A percentile compares a stretch with the other conserved stretches of the same genome.
These are phyloP conservation scores for Aquatica leii DNA, from an alignment of 2,888 invertebrate genomes.

Conservation along the genomic window DNA sequence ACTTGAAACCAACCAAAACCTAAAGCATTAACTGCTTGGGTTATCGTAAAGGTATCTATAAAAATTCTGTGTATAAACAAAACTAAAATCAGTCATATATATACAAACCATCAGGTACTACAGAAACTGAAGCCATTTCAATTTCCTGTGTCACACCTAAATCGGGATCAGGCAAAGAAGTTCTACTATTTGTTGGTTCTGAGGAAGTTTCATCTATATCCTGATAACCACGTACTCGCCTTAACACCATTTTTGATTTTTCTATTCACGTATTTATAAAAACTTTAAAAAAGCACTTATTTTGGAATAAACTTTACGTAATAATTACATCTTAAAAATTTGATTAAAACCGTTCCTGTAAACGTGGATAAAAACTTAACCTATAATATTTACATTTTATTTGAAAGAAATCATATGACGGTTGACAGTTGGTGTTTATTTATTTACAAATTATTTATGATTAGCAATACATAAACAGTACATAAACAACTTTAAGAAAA, in stretches of 20 bases:
- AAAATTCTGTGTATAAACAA: constrained; percentile 34
- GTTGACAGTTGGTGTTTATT: no score
- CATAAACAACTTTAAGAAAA: no score
- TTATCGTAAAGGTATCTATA: constrained; percentile 85
- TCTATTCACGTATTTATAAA: no score
- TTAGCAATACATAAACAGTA: no score
- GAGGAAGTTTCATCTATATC: constrained; percentile 66
- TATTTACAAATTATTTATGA: no score
- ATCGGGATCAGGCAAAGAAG: constrained; percentile 63
- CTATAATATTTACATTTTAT: not conserved
- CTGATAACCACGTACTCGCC: constrained; percentile 69
- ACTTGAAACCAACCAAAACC: constrained; percentile 93
- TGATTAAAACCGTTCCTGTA: not conserved
- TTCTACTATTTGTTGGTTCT: constrained; percentile 50
- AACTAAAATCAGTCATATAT: not conserved
- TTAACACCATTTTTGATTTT: constrained; percentile 56
- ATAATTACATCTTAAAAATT: no score
- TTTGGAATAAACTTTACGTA: no score
- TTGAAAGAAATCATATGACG: no score
- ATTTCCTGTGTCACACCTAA: constrained; percentile 66
- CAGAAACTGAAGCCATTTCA: constrained; percentile 82
- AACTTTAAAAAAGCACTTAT: no score
- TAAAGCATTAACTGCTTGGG: constrained; percentile 85
- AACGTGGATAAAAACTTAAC: constrained; percentile 9
- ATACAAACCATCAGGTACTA: constrained; percentile 76